Percentiles rank a stretch among this genome's conserved stretches.
Conservation (phyloP, 2,113 vertebrate genomes). For the Syrrhaptes paradoxus region DNA sequence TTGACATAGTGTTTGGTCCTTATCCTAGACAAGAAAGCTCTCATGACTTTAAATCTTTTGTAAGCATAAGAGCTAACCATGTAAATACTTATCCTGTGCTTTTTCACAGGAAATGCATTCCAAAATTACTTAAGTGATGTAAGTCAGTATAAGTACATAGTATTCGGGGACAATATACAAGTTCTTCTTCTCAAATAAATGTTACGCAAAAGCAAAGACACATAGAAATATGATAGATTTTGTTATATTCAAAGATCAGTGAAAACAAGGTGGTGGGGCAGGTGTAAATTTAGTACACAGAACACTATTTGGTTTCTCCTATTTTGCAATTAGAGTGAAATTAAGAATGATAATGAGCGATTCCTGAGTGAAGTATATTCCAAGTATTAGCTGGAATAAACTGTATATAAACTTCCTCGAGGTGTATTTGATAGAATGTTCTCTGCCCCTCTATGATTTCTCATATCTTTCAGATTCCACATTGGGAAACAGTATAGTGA, state of each 20-base stretch:
- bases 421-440: background rate
- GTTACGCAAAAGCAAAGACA: background rate
- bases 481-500: background rate
- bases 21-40: conserved; percentile 6
- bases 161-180: conserved; percentile 2
- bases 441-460: background rate
- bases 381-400: background rate
- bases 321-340: background rate
- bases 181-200: background rate
- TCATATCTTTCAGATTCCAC: background rate
- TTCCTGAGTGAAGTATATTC: background rate
- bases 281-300: background rate
- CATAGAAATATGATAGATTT: background rate
- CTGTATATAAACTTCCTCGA: background rate
- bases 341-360: background rate
- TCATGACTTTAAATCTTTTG: conserved; percentile 20
- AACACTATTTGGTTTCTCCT: background rate
- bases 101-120: conserved; percentile 16
- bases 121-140: background rate
- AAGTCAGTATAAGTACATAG: background rate
- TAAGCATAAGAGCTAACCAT: background rate
- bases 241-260: background rate
- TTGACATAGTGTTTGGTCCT: conserved; percentile 9
- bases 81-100: conserved; percentile 21
- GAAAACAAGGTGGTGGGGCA: background rate